These are phyloP conservation scores for Etheostoma spectabile DNA, from an alignment of 2,113 vertebrate species.

Conservation along the genomic window DNA sequence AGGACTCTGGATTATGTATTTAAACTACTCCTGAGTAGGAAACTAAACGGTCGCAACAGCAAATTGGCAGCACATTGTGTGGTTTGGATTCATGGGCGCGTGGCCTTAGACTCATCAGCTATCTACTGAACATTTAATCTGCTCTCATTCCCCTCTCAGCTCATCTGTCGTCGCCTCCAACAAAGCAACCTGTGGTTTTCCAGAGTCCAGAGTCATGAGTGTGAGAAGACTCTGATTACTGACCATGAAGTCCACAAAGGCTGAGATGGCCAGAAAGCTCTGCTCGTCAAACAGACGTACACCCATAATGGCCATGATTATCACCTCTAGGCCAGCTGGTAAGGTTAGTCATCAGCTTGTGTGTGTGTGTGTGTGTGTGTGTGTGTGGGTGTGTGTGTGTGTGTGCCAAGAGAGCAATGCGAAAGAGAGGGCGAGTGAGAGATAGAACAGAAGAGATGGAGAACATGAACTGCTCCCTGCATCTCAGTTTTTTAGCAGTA, in stretches of 20 bases:
- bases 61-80: neutral
- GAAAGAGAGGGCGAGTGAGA: too few relatives aligned
- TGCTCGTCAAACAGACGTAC: constrained; percentile 47
- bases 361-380: neutral
- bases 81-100: neutral
- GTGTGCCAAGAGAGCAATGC: too few relatives aligned
- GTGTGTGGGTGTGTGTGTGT: too few relatives aligned
- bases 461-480: constrained; percentile 8
- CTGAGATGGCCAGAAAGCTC: constrained; percentile 23
- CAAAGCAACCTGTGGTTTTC: constrained; percentile 5
- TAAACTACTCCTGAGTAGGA: neutral
- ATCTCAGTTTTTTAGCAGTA: constrained; percentile 29
- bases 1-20: neutral
- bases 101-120: neutral
- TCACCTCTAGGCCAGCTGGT: constrained; percentile 59
- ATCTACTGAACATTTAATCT: neutral
- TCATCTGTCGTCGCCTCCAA: constrained; percentile 21
- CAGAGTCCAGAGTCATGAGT: neutral
- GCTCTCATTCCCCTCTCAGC: constrained; percentile 10
- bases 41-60: neutral
- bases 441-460: neutral
- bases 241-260: constrained; percentile 41
- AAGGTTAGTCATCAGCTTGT: constrained; percentile 8
- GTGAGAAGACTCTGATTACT: constrained; percentile 9
- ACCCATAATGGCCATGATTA: constrained; percentile 56